These are phyloP conservation scores for Capromys pilorides DNA, from an alignment of 2,797 vertebrate genomes.

Conservation along the genomic window DNA sequence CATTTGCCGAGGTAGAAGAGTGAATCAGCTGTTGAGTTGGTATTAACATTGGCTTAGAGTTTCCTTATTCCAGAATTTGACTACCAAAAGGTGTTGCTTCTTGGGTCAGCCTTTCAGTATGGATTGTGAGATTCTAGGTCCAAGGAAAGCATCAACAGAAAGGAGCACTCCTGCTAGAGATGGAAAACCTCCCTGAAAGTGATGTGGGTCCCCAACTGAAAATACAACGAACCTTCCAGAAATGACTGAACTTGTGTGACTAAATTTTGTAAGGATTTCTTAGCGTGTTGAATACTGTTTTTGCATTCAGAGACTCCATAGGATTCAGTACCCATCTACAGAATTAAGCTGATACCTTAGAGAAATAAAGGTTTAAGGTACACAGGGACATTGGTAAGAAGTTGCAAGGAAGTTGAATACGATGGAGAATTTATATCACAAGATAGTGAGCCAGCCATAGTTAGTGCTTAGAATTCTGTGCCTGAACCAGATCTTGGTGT, in stretches of 20 bases:
- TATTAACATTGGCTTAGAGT: not conserved
- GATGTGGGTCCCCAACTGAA: not conserved
- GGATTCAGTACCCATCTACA: not conserved
- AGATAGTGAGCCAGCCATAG: not conserved
- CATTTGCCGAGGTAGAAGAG: not conserved
- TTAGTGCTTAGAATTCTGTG: not conserved
- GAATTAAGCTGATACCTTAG: not conserved
- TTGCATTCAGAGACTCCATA: not conserved
- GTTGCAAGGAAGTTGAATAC: not conserved
- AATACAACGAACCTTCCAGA: not conserved
- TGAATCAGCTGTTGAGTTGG: not conserved
- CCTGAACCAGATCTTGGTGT: not conserved
- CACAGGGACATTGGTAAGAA: not conserved
- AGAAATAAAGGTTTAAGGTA: constrained; percentile 2
- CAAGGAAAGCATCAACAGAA: constrained; percentile 14
- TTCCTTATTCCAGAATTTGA: not conserved
- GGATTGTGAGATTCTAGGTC: not conserved
- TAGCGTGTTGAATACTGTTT: not conserved
- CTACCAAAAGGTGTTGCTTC: not conserved
- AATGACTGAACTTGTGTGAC: not conserved
- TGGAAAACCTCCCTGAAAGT: not conserved
- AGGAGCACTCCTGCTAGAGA: not conserved
- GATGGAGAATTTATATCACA: not conserved
- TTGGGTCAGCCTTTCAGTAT: not conserved
- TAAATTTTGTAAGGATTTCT: constrained; percentile 14